These are phyloP conservation scores for Dendropsophus ebraccatus DNA, from an alignment of 2,113 vertebrate genomes.

Conservation along the genomic window DNA sequence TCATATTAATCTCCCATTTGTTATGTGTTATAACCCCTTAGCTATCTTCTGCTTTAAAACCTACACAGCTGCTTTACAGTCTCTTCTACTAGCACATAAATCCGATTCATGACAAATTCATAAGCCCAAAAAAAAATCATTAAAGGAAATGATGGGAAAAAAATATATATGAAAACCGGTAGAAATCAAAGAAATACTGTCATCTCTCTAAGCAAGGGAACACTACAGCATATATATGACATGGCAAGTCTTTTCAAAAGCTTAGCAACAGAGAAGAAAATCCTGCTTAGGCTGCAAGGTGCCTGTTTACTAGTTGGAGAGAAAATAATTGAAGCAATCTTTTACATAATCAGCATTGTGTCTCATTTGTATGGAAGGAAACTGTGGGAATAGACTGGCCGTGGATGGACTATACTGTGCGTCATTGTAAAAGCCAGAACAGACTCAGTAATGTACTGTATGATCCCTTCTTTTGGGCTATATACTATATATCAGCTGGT, in stretches of 20 bases:
- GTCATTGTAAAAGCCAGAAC: no score
- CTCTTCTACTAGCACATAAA: background rate
- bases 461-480: no score
- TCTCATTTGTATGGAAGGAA: constrained; percentile 76
- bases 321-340: constrained; percentile 43
- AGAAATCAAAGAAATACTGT: background rate
- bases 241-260: background rate
- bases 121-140: background rate
- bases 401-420: constrained; percentile 9
- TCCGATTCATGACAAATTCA: background rate
- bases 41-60: background rate
- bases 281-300: background rate
- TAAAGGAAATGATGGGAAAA: constrained; percentile 21
- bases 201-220: background rate
- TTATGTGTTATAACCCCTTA: background rate
- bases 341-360: constrained; percentile 25
- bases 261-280: background rate
- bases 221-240: background rate
- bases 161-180: background rate
- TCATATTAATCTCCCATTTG: no score
- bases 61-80: background rate
- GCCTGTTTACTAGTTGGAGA: background rate
- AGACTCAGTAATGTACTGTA: no score
- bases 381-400: constrained; percentile 14
- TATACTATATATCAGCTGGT: no score